Conservation (phyloP, 1,140 invertebrate genomes). For the Mya arenaria region DNA sequence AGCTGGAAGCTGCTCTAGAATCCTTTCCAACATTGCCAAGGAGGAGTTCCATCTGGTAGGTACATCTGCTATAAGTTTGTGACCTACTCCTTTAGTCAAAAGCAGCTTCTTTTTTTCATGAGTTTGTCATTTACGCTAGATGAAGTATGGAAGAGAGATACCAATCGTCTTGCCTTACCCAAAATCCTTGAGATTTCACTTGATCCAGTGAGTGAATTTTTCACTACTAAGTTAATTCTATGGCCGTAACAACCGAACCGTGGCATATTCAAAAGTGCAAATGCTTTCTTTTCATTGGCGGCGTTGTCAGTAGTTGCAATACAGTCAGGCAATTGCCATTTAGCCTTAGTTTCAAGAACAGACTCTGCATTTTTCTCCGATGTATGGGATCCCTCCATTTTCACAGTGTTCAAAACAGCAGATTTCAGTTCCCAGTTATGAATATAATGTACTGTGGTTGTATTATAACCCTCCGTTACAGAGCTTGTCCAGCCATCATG, state of each 20-base stretch:
- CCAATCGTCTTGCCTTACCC: constrained; percentile 6
- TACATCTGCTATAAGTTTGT: constrained; percentile 45
- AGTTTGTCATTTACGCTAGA: background rate
- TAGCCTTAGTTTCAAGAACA: background rate
- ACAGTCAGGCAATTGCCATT: background rate
- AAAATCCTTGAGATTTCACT: background rate
- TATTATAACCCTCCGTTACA: constrained; percentile 9
- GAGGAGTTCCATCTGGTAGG: constrained; percentile 43
- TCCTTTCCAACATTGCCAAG: constrained; percentile 18
- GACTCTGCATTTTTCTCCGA: background rate
- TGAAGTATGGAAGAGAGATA: constrained; percentile 16
- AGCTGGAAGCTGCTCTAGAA: constrained; percentile 3
- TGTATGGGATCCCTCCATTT: constrained; percentile 24
- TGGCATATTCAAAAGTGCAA: constrained; percentile 41
- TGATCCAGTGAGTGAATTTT: constrained; percentile 6
- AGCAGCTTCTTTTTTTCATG: background rate
- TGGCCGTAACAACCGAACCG: constrained; percentile 57
- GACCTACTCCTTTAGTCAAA: background rate
- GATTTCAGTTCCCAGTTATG: constrained; percentile 8
- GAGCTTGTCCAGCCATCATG: constrained; percentile 22
- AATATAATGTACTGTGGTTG: constrained; percentile 17
- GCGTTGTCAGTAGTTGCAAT: constrained; percentile 55
- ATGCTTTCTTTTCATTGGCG: constrained; percentile 55
- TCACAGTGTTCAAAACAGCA: constrained; percentile 15
- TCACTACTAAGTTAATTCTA: constrained; percentile 54